phyloP scores from a whole-genome alignment of 1,140 invertebrate species.

The Polypedilum vanderplanki region DNA sequence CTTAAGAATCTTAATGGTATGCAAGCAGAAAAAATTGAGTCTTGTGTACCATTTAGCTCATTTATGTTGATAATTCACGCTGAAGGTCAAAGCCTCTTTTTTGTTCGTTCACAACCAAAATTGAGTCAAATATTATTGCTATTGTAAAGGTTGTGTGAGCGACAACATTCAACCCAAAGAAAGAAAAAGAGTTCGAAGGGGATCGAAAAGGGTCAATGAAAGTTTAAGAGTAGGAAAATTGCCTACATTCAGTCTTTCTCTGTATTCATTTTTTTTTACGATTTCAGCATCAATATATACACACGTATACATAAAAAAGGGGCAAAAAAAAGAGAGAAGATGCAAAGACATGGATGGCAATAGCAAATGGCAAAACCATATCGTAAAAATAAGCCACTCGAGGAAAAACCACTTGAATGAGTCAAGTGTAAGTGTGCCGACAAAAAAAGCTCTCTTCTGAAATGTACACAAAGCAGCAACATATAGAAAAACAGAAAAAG shows the following conservation, averaged over 20 bases:
- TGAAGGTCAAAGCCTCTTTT: neutral
- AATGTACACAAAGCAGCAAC: neutral
- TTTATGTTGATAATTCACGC: neutral
- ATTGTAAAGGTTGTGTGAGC: neutral
- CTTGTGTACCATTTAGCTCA: neutral
- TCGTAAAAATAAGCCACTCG: conserved; percentile 17
- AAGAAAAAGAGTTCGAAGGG: neutral
- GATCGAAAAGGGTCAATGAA: conserved; percentile 15
- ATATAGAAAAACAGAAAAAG: neutral
- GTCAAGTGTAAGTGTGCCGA: neutral
- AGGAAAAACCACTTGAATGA: conserved; percentile 17
- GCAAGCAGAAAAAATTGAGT: neutral
- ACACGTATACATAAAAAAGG: conserved; percentile 2
- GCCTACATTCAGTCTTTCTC: neutral
- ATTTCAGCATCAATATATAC: neutral
- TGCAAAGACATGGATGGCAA: neutral
- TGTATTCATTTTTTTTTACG: neutral
- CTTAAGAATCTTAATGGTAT: neutral
- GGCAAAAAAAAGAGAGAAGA: neutral
- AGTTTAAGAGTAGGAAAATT: conserved; percentile 12
- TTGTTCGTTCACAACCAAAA: neutral
- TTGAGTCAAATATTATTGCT: neutral
- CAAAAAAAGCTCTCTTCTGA: neutral
- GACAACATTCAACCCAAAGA: conserved; percentile 3
- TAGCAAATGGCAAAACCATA: neutral